Evolutionary conservation across 2,113 vertebrate species (phyloP).

Genomic region (Pogonocichla stellata): DNA sequence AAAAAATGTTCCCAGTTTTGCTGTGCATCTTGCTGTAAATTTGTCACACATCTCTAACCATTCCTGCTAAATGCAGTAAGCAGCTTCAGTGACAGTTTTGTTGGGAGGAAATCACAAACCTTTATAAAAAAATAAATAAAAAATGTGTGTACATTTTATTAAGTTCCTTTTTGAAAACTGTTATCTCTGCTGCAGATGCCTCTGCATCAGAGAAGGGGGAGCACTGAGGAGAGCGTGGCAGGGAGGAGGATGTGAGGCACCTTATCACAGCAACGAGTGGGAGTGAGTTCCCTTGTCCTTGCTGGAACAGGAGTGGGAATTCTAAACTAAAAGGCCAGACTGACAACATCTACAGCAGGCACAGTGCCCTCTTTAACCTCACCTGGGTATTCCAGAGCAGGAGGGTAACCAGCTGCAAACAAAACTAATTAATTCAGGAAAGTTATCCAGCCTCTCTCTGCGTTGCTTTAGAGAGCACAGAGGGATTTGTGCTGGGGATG

Average conservation of each 20-base stretch:
- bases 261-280: conserved; percentile 32
- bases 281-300: conserved; percentile 25
- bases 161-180: conserved; percentile 20
- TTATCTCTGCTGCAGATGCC: not conserved
- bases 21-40: conserved; percentile 32
- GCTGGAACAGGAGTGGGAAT: conserved; percentile 1
- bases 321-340: not conserved
- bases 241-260: not conserved
- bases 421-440: not conserved
- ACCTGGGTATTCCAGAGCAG: not conserved
- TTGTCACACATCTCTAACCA: conserved; percentile 55
- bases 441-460: not conserved
- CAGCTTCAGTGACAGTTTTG: conserved; percentile 39
- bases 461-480: not conserved
- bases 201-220: not conserved
- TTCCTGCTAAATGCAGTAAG: conserved; percentile 35
- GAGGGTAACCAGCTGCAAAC: conserved; percentile 14
- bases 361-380: not conserved
- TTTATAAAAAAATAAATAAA: not conserved
- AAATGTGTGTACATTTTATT: not conserved
- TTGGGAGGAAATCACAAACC: conserved; percentile 27
- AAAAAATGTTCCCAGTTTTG: conserved; percentile 5
- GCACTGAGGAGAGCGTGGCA: not conserved
- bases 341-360: conserved; percentile 1
- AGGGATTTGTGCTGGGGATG: fast-evolving